Evolutionary conservation across 1,140 invertebrate genomes (phyloP), one percentile per base, ranked within the genome.

Genomic region (Adelges cooleyi): DNA sequence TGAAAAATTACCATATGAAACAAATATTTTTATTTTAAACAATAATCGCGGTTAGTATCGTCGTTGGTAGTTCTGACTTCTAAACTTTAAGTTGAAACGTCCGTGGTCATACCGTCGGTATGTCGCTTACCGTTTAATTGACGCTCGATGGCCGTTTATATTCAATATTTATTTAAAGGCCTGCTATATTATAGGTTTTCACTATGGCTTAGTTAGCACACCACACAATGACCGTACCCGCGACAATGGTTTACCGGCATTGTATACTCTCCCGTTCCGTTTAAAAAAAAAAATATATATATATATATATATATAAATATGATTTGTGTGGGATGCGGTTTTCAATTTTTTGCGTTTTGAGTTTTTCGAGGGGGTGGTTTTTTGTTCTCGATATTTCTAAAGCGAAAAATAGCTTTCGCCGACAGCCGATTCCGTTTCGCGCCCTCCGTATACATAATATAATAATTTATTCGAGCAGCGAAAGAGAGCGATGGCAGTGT

Each of bases 381-480:
- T 38, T 59, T 59, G 40, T 59, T 59, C 36, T 46, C 27, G 56
- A 46, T n/a, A 46, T 62, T 62, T 62, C 42, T 62, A 62, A 46
- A 29, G 56, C 3, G 18, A 59, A 46, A 62, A 62, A 62, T 62
- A 48, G 42, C 40, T 48, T 18, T 62, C 25, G 42, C 18, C 56
- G 56, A 62, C 56, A 62, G 56, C 42, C 18, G 38, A 62, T 62
- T 62, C 56, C 56, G 23, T 62, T 62, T 29, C 20, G n/a, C n/a
- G 44, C 23, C 29, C n/a, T 33, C 29, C 11, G 11, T 33, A 33
- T 33, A 6, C 11, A 33, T 33, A 6, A 33, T 33, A 33, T 33
- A 5, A 33, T 33, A 33, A 33, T 33, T 6, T 33, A 33, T 33
- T 33, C 5, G 29, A 33, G 29, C 11, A 33, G 5, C 11, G 29